Conservation (phyloP, 1,140 invertebrate species). For the Listronotus oregonensis region DNA sequence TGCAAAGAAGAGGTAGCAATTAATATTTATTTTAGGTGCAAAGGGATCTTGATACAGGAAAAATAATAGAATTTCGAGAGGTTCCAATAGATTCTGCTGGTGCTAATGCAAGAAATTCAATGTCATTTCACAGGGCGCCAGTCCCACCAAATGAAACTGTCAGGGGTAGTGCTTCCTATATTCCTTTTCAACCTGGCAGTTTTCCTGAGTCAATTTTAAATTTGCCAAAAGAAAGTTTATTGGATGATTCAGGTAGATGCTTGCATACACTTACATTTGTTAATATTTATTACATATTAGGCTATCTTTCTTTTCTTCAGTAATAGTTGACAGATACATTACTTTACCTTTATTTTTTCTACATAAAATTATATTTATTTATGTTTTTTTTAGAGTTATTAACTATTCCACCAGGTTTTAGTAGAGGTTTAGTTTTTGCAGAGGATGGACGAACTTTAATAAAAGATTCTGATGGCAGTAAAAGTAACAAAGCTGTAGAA, state of each 20-base stretch:
- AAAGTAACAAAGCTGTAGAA: neutral
- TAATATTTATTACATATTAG: too few relatives aligned
- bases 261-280: too few relatives aligned
- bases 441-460: slow-evolving; percentile 56
- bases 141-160: slow-evolving; percentile 65
- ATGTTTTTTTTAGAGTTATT: slow-evolving; percentile 60
- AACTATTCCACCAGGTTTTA: slow-evolving; percentile 68
- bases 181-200: slow-evolving; percentile 82
- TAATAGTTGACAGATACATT: too few relatives aligned
- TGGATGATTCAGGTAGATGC: slow-evolving; percentile 9
- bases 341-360: too few relatives aligned
- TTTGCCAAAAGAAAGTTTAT: slow-evolving; percentile 32
- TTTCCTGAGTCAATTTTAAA: slow-evolving; percentile 64
- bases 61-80: slow-evolving; percentile 72
- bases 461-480: neutral
- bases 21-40: slow-evolving; percentile 58
- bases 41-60: slow-evolving; percentile 73
- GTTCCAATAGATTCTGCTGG: slow-evolving; percentile 65
- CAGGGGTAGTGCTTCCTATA: slow-evolving; percentile 72
- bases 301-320: too few relatives aligned
- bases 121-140: slow-evolving; percentile 72
- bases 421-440: slow-evolving; percentile 62
- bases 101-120: slow-evolving; percentile 73
- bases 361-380: too few relatives aligned
- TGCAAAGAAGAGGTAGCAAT: neutral